Conservation (phyloP, 2,888 invertebrate species). For the Erebia ligea region DNA sequence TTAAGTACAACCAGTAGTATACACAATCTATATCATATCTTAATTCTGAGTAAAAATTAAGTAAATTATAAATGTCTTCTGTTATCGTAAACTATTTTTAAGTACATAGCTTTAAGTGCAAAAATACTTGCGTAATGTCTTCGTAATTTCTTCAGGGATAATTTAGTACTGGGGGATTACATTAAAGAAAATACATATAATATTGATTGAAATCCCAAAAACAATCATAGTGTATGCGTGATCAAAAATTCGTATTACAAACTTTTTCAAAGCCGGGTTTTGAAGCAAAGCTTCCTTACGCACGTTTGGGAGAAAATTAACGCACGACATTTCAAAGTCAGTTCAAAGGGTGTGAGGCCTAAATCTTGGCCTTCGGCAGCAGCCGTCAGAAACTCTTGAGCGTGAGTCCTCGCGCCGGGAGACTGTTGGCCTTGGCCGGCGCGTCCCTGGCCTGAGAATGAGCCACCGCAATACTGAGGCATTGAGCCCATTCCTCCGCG, state of each 20-base stretch:
- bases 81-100: slow-evolving; percentile 4
- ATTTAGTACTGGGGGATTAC: background rate
- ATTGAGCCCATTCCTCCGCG: slow-evolving; percentile 98
- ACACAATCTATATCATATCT: slow-evolving; percentile 3
- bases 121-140: background rate
- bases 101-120: background rate
- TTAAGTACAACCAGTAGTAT: slow-evolving; percentile 18
- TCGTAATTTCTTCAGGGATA: background rate
- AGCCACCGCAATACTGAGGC: slow-evolving; percentile 95
- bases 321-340: too few species aligned
- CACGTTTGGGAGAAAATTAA: too few species aligned
- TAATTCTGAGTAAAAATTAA: slow-evolving; percentile 10
- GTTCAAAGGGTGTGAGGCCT: slow-evolving; percentile 3
- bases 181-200: background rate
- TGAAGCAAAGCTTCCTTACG: too few species aligned
- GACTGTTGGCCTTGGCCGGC: slow-evolving; percentile 77
- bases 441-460: slow-evolving; percentile 88
- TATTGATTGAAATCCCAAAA: too few species aligned
- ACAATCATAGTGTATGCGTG: too few species aligned
- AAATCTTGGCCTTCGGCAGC: slow-evolving; percentile 7
- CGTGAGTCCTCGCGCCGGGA: slow-evolving; percentile 77
- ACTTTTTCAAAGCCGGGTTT: too few species aligned
- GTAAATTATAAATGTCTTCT: slow-evolving; percentile 15
- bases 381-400: slow-evolving; percentile 70
- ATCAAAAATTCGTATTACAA: too few species aligned